phyloP scores from a whole-genome alignment of 2,888 invertebrate species.

The Torymus auratus region DNA sequence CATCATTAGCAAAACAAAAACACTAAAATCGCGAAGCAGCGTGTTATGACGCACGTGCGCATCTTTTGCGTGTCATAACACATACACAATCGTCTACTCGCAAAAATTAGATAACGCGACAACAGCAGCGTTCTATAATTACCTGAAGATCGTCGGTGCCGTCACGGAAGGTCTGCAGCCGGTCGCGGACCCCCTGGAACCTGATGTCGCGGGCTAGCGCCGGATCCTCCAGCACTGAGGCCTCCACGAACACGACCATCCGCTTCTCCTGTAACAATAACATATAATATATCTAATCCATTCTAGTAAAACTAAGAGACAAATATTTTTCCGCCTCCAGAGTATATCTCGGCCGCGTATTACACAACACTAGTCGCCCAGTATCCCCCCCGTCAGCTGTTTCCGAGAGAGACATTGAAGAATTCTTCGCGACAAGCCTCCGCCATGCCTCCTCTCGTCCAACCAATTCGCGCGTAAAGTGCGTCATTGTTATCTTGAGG shows the following conservation, averaged over 20 bases:
- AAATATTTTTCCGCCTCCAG: constrained; percentile 35
- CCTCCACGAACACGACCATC: constrained; percentile 97
- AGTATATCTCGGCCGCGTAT: no score
- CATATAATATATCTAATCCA: constrained; percentile 23
- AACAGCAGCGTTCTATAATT: constrained; percentile 5
- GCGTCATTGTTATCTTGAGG: constrained; percentile 8
- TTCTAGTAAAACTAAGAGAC: constrained; percentile 3
- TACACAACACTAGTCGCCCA: background rate
- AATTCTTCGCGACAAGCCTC: no score
- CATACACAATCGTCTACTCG: constrained; percentile 3
- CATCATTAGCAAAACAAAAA: no score
- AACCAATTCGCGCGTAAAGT: background rate
- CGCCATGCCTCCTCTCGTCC: constrained; percentile 3
- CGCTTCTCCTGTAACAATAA: constrained; percentile 87
- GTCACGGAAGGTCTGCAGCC: constrained; percentile 90
- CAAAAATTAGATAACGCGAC: background rate
- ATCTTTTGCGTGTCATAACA: background rate
- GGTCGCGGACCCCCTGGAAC: constrained; percentile 87
- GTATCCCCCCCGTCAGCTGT: background rate
- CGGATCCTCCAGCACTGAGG: constrained; percentile 91
- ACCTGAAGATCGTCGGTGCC: constrained; percentile 93
- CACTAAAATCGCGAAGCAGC: no score
- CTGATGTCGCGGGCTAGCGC: constrained; percentile 85
- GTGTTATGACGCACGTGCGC: no score
- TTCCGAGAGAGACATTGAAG: background rate